Evolutionary conservation across 2,888 invertebrate genomes (phyloP).

Genomic region (Drosophila aldrichi): DNA sequence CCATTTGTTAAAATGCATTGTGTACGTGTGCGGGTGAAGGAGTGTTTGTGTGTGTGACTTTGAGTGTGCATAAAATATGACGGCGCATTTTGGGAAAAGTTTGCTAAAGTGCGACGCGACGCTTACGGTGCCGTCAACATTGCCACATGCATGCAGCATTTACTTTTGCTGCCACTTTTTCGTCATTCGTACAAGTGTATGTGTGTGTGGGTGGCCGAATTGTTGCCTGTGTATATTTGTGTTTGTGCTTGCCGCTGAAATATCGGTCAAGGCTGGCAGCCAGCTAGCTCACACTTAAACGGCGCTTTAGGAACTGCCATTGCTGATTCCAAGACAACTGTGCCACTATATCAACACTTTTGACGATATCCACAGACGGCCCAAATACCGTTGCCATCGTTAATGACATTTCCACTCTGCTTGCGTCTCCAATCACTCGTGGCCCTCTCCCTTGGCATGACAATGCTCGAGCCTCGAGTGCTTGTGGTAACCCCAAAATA

Average conservation of each 20-base stretch:
- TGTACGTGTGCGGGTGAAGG: slow-evolving; percentile 6
- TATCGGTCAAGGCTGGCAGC: slow-evolving; percentile 75
- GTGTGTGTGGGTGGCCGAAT: slow-evolving; percentile 6
- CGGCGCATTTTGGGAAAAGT: slow-evolving; percentile 51
- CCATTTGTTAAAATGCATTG: slow-evolving; percentile 73
- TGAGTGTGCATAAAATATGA: slow-evolving; percentile 63
- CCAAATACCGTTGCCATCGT: slow-evolving; percentile 30
- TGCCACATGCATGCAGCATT: slow-evolving; percentile 47
- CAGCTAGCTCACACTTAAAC: slow-evolving; percentile 44
- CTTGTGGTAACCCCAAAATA: slow-evolving; percentile 45
- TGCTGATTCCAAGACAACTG: slow-evolving; percentile 45
- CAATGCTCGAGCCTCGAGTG: slow-evolving; percentile 41
- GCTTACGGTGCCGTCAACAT: slow-evolving; percentile 32
- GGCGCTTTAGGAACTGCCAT: slow-evolving; percentile 47
- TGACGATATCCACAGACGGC: slow-evolving; percentile 21
- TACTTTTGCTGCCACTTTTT: slow-evolving; percentile 55
- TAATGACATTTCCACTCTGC: slow-evolving; percentile 62
- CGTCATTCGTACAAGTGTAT: slow-evolving; percentile 29
- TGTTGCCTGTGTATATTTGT: slow-evolving; percentile 27
- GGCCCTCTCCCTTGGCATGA: slow-evolving; percentile 36
- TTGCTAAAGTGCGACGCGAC: slow-evolving; percentile 35
- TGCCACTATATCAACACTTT: slow-evolving; percentile 64
- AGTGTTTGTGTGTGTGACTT: slow-evolving; percentile 16
- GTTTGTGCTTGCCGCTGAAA: slow-evolving; percentile 54
- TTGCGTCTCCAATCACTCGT: neutral